Percentiles rank a stretch among this genome's conserved stretches.
These are phyloP conservation scores for Tubulanus polymorphus DNA, from an alignment of 2,888 invertebrate genomes.

Conservation along the genomic window DNA sequence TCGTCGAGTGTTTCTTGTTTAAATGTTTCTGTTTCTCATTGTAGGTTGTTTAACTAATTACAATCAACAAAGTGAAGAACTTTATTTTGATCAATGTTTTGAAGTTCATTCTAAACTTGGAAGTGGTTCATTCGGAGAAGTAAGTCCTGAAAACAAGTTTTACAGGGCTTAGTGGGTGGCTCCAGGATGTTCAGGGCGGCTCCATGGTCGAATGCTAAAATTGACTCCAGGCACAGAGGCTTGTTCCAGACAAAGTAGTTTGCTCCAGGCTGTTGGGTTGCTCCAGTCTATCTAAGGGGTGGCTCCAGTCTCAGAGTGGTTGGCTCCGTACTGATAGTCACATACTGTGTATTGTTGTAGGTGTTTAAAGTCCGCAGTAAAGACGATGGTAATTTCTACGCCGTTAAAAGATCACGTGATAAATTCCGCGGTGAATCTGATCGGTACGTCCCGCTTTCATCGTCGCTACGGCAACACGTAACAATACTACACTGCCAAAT, in stretches of 20 bases:
- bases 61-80: slow-evolving; percentile 51
- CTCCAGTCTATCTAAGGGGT: not conserved
- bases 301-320: too few relatives aligned
- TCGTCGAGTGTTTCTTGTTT: not conserved
- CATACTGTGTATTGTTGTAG: slow-evolving; percentile 27
- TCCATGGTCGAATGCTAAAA: too few relatives aligned
- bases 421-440: slow-evolving; percentile 61
- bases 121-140: slow-evolving; percentile 71
- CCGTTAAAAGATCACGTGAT: slow-evolving; percentile 67
- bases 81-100: slow-evolving; percentile 69
- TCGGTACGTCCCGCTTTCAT: slow-evolving; percentile 49
- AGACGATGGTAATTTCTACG: slow-evolving; percentile 66
- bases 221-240: too few relatives aligned
- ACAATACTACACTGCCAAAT: too few relatives aligned
- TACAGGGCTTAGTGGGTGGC: too few relatives aligned
- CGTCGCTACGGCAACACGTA: too few relatives aligned
- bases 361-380: slow-evolving; percentile 66
- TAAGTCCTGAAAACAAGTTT: too few relatives aligned
- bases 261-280: not conserved
- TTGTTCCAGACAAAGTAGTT: too few relatives aligned
- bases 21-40: not conserved
- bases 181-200: too few relatives aligned
- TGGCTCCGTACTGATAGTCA: not conserved
- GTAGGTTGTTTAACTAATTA: too few relatives aligned
- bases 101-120: slow-evolving; percentile 63